phyloP scores from a whole-genome alignment of 1,140 invertebrate species.

The Microplitis demolitor region DNA sequence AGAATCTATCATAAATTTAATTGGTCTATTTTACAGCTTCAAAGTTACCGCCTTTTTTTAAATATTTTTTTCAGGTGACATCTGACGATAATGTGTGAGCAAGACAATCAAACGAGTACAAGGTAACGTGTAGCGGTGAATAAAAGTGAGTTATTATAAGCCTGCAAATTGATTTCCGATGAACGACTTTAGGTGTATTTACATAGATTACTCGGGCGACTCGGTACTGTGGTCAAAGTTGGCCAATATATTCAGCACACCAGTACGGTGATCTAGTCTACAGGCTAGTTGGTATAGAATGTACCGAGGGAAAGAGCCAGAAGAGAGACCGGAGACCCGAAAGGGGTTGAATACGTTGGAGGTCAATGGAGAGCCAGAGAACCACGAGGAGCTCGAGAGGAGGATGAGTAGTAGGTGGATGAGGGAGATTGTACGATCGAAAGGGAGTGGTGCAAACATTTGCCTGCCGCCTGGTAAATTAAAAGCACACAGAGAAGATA shows the following conservation, averaged over 20 bases:
- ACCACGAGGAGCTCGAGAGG: not conserved
- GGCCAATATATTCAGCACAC: not conserved
- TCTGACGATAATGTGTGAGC: too few relatives aligned
- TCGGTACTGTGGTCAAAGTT: not conserved
- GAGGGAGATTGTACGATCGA: slow-evolving; percentile 56
- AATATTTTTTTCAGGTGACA: not conserved
- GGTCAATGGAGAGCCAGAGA: not conserved
- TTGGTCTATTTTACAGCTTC: too few relatives aligned
- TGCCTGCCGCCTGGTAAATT: slow-evolving; percentile 62
- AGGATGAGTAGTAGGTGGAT: slow-evolving; percentile 33
- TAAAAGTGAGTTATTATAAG: not conserved
- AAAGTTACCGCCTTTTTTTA: too few relatives aligned
- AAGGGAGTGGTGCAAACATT: slow-evolving; percentile 62
- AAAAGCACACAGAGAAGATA: slow-evolving; percentile 61
- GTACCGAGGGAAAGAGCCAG: slow-evolving; percentile 6
- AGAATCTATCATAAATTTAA: too few relatives aligned
- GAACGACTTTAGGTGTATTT: not conserved
- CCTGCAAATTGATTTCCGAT: slow-evolving; percentile 4
- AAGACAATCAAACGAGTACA: too few relatives aligned
- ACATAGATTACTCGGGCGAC: slow-evolving; percentile 6
- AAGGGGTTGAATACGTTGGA: not conserved
- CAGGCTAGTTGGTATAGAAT: not conserved
- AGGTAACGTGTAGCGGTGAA: not conserved
- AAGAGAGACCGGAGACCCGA: not conserved
- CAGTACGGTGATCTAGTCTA: not conserved